Conservation (phyloP, 2,888 invertebrate species). For the Callyntrura sp. region DNA sequence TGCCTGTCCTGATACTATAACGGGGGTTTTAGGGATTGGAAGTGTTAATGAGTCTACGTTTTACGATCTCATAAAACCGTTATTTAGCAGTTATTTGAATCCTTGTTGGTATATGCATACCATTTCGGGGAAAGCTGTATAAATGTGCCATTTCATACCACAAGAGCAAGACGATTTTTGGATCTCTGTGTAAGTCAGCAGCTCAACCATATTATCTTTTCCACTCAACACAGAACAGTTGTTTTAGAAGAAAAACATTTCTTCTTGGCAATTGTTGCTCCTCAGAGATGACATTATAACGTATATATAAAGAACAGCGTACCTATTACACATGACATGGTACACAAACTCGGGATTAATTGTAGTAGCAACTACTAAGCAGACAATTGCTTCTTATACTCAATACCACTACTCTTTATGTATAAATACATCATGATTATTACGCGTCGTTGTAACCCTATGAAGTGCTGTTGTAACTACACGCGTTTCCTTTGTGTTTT, state of each 20-base stretch:
- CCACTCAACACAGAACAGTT: slow-evolving; percentile 15
- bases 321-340: neutral
- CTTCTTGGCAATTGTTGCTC: neutral
- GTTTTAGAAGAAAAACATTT: neutral
- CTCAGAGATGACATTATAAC: no score
- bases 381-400: no score
- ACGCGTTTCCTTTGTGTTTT: no score
- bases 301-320: no score
- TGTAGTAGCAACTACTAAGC: no score
- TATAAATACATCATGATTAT: no score
- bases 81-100: neutral
- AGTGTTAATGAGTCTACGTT: slow-evolving; percentile 58
- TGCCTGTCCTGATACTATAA: slow-evolving; percentile 27
- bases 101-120: slow-evolving; percentile 8
- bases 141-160: neutral
- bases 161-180: neutral
- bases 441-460: no score
- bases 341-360: slow-evolving; percentile 8
- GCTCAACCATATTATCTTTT: neutral
- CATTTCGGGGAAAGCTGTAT: slow-evolving; percentile 8
- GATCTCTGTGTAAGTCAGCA: no score
- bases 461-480: no score
- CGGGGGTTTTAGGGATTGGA: slow-evolving; percentile 26
- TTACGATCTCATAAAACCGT: slow-evolving; percentile 45
- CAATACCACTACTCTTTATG: no score